Conservation (phyloP, 2,797 vertebrate species). For the Poecile montanus region DNA sequence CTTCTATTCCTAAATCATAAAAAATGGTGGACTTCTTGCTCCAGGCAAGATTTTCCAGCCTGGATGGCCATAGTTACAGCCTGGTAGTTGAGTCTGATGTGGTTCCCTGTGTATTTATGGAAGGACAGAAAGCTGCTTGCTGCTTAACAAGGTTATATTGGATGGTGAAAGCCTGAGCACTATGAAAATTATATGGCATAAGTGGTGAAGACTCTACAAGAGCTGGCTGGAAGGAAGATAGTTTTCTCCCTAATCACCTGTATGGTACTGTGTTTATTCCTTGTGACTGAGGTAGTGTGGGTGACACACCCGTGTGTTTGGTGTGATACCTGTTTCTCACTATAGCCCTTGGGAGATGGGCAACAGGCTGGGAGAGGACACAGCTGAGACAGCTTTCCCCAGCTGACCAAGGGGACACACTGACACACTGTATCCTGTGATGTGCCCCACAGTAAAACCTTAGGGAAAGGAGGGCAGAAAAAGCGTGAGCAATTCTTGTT, state of each 20-base stretch:
- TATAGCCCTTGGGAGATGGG: not conserved
- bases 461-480: not conserved
- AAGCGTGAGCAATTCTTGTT: fast-evolving
- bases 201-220: not conserved
- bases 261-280: not conserved
- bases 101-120: not conserved
- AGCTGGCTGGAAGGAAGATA: not conserved
- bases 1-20: not conserved
- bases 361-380: not conserved
- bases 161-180: not conserved
- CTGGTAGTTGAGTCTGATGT: not conserved
- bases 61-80: not conserved
- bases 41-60: not conserved
- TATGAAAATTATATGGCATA: not conserved
- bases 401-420: not conserved
- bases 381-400: not conserved
- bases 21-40: not conserved
- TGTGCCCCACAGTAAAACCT: not conserved
- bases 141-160: not conserved
- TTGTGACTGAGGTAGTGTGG: not conserved
- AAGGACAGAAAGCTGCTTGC: not conserved
- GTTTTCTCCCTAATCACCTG: not conserved
- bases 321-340: not conserved
- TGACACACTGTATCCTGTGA: too few species aligned
- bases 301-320: not conserved